Conservation (phyloP, 2,113 vertebrate genomes). For the Rhea pennata region DNA sequence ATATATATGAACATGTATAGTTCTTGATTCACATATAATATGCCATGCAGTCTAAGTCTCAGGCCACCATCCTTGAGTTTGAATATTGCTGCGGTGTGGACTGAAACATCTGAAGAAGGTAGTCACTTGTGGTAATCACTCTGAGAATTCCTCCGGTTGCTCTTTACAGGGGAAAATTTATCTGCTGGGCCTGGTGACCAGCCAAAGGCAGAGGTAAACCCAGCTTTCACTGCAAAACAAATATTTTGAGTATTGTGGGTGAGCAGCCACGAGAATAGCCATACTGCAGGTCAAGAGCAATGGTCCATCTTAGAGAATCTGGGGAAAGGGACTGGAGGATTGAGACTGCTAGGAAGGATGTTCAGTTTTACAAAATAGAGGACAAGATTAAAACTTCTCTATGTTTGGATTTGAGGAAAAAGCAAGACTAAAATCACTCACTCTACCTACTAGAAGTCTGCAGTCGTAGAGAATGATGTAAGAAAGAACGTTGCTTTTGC, state of each 20-base stretch:
- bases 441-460: not conserved
- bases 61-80: not conserved
- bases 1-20: too few species aligned
- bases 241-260: not conserved
- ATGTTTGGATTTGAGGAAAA: not conserved
- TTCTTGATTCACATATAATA: too few species aligned
- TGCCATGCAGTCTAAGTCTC: not conserved
- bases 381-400: not conserved
- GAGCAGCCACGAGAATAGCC: not conserved
- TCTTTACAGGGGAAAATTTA: not conserved
- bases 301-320: not conserved
- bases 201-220: not conserved
- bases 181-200: not conserved
- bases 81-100: not conserved
- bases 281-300: not conserved
- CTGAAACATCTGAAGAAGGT: not conserved
- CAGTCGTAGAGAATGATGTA: accelerated
- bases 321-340: not conserved
- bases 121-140: not conserved
- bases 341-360: not conserved
- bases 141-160: not conserved
- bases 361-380: not conserved
- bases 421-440: not conserved
- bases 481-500: not conserved
- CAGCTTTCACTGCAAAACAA: not conserved